Percentiles rank a stretch among this genome's conserved stretches.
Evolutionary conservation across 1,140 invertebrate species (phyloP).

Genomic region (Drosophila tani): DNA sequence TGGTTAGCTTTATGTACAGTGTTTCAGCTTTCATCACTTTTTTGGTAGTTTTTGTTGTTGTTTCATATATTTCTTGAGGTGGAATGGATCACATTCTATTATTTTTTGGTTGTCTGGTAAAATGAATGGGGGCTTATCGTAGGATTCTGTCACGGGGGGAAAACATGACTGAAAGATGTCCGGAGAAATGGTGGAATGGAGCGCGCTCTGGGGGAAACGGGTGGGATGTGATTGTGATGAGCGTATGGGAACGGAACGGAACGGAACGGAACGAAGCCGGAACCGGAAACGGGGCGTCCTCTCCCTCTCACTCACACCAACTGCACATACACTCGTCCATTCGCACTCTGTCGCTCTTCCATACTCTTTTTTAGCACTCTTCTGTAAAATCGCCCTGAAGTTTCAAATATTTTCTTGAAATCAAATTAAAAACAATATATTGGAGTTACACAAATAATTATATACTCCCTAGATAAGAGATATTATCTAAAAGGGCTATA

Average conservation of each 20-base stretch:
- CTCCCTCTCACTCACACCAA: conserved; percentile 27
- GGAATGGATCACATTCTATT: conserved; percentile 18
- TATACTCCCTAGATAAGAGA: too few relatives aligned
- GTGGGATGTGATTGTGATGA: conserved; percentile 10
- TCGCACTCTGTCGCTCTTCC: conserved; percentile 8
- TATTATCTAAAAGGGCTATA: too few relatives aligned
- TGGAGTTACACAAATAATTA: background rate
- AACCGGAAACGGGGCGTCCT: conserved; percentile 18
- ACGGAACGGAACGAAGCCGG: conserved; percentile 13
- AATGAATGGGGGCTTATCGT: background rate
- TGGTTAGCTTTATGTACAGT: conserved; percentile 50
- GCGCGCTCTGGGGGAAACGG: conserved; percentile 1
- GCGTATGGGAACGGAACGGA: conserved; percentile 37
- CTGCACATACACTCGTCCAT: conserved; percentile 8
- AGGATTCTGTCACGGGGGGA: background rate
- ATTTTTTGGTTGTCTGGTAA: conserved; percentile 1
- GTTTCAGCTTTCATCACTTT: conserved; percentile 36
- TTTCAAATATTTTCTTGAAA: background rate
- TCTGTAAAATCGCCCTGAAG: background rate
- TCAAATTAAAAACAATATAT: background rate
- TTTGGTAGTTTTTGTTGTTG: background rate
- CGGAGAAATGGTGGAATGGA: conserved; percentile 36
- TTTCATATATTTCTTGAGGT: conserved; percentile 9
- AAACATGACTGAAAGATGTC: conserved; percentile 15
- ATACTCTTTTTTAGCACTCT: conserved; percentile 18